These are phyloP conservation scores for Chymomyza amoena DNA, from an alignment of 2,888 invertebrate genomes.

Conservation along the genomic window DNA sequence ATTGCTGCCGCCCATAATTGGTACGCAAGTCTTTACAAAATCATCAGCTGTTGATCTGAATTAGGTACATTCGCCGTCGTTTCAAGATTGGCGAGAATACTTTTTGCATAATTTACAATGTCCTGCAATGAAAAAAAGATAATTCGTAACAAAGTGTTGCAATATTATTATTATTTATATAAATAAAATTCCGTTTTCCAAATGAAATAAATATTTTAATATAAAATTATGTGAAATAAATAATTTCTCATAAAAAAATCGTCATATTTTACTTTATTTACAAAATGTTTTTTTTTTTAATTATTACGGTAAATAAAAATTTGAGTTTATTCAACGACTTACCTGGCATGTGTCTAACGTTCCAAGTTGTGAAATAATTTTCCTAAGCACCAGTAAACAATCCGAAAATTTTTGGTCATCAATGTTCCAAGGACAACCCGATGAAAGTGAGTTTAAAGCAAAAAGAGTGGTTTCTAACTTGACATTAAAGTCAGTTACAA, in stretches of 20 bases:
- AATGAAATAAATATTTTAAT: no score
- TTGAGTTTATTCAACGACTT: not conserved
- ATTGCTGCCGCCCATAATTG: no score
- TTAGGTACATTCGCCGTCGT: not conserved
- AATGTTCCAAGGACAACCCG: not conserved
- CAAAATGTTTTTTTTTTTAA: no score
- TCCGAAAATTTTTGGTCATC: not conserved
- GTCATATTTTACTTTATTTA: no score
- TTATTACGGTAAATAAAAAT: not conserved
- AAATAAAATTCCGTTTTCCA: no score
- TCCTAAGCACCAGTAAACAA: not conserved
- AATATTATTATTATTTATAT: no score
- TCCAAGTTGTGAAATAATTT: not conserved
- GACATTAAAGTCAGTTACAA: slow-evolving; percentile 40
- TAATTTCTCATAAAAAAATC: no score
- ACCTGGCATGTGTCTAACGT: not conserved
- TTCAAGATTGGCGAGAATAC: not conserved
- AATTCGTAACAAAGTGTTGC: no score
- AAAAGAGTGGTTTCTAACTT: slow-evolving; percentile 54
- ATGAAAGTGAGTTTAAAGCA: slow-evolving; percentile 32
- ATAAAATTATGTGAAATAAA: no score
- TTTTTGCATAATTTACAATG: slow-evolving; percentile 23
- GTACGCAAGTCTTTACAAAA: no score
- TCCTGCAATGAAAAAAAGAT: slow-evolving; percentile 22
- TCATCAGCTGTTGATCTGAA: no score